Evolutionary conservation across 2,113 vertebrate genomes (phyloP).

Genomic region (Andinoacara biseriatus): DNA sequence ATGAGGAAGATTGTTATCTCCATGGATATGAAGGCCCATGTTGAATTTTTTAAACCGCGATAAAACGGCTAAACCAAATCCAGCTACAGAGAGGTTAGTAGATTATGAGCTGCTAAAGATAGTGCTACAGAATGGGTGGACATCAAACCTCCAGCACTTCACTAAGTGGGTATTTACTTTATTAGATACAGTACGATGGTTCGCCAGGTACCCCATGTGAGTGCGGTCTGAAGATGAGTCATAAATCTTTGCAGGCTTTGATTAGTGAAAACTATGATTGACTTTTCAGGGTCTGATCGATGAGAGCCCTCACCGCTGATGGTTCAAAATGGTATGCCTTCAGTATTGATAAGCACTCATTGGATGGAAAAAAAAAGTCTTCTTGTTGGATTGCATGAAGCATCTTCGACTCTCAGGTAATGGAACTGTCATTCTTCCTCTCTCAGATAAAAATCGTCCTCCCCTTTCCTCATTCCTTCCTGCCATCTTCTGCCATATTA

Average conservation of each 20-base stretch:
- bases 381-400: constrained; percentile 70
- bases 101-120: constrained; percentile 4
- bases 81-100: neutral
- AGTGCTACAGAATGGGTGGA: neutral
- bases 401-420: constrained; percentile 74
- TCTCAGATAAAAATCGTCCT: constrained; percentile 74
- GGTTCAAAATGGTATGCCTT: constrained; percentile 59
- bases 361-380: constrained; percentile 45
- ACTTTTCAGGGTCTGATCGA: constrained; percentile 68
- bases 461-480: constrained; percentile 48
- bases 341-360: constrained; percentile 74
- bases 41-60: neutral
- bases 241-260: constrained; percentile 51
- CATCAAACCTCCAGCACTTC: neutral
- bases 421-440: constrained; percentile 82
- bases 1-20: neutral
- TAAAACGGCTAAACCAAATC: neutral
- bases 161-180: constrained; percentile 6
- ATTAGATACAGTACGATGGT: constrained; percentile 12
- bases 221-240: constrained; percentile 24
- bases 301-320: constrained; percentile 55
- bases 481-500: constrained; percentile 64
- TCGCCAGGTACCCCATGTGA: constrained; percentile 4
- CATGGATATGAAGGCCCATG: neutral
- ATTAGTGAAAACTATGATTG: constrained; percentile 68